phyloP scores from a whole-genome alignment of 2,113 vertebrate genomes.

The Anhinga rufa region DNA sequence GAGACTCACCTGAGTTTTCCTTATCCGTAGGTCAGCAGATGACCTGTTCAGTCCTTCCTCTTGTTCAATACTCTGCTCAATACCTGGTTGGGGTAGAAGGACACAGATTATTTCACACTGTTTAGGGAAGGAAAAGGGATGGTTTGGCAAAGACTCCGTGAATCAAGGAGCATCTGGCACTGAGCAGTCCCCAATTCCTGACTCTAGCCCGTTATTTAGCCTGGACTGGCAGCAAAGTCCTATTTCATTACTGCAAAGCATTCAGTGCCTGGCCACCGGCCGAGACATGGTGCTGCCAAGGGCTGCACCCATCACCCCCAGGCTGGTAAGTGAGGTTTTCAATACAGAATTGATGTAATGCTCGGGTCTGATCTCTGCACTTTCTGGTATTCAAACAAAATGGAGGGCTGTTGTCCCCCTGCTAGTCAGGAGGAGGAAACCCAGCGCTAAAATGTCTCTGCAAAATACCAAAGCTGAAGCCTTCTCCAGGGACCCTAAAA shows the following conservation, averaged over 20 bases:
- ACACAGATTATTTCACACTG: not conserved
- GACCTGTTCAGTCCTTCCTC: slow-evolving; percentile 91
- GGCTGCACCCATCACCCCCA: not conserved
- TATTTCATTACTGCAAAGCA: not conserved
- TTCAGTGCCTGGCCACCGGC: not conserved
- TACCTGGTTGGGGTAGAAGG: slow-evolving; percentile 71
- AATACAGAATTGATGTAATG: not conserved
- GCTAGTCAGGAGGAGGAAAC: not conserved
- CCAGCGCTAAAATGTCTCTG: not conserved
- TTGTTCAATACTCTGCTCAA: slow-evolving; percentile 93
- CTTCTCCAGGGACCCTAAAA: not conserved
- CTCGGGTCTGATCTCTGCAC: not conserved
- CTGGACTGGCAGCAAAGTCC: not conserved
- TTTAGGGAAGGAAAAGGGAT: not conserved
- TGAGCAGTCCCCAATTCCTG: not conserved
- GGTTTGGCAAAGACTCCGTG: not conserved
- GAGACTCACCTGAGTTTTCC: slow-evolving; percentile 91
- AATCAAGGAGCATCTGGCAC: not conserved
- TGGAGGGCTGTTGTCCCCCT: not conserved
- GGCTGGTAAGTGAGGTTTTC: not conserved
- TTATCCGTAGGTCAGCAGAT: slow-evolving; percentile 93
- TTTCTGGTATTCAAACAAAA: not conserved
- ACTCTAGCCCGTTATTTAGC: not conserved
- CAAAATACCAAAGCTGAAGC: not conserved
- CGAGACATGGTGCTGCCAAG: not conserved